phyloP scores from a whole-genome alignment of 2,797 vertebrate species.

The Melanotaenia nigrans region DNA sequence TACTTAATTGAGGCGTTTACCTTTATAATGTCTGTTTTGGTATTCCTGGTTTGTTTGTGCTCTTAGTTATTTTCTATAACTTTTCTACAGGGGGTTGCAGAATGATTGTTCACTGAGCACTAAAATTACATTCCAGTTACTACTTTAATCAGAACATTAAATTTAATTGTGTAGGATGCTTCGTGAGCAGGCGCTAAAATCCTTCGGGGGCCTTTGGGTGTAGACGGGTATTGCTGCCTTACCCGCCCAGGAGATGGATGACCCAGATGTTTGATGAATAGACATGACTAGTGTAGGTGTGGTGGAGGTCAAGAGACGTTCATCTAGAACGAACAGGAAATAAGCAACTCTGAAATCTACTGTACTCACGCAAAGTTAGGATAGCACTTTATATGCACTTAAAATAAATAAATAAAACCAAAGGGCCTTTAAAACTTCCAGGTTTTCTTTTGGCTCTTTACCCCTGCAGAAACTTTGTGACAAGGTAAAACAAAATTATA shows the following conservation, averaged over 20 bases:
- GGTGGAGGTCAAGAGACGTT: slow-evolving; percentile 63
- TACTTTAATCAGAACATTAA: slow-evolving; percentile 42
- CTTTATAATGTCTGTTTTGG: slow-evolving; percentile 37
- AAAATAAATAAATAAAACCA: slow-evolving; percentile 30
- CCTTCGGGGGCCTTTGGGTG: slow-evolving; percentile 32
- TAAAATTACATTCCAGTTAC: slow-evolving; percentile 23
- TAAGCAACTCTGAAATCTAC: slow-evolving; percentile 20
- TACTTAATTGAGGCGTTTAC: slow-evolving; percentile 40
- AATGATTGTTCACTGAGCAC: not conserved
- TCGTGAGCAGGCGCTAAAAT: not conserved
- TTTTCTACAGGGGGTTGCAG: too few species aligned
- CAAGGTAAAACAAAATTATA: slow-evolving; percentile 38
- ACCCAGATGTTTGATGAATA: slow-evolving; percentile 69
- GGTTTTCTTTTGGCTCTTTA: slow-evolving; percentile 39
- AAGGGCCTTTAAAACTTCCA: slow-evolving; percentile 43
- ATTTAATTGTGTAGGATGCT: slow-evolving; percentile 39
- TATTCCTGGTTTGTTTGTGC: not conserved
- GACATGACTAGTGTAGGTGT: slow-evolving; percentile 53
- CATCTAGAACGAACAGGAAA: slow-evolving; percentile 56
- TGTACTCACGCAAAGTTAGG: slow-evolving; percentile 36
- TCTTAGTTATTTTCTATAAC: too few species aligned
- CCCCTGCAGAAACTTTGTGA: slow-evolving; percentile 41
- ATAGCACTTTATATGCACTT: not conserved
- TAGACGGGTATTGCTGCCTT: slow-evolving; percentile 30
- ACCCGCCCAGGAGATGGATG: slow-evolving; percentile 68